Percentiles rank a stretch among this genome's conserved stretches.
Evolutionary conservation across 2,888 invertebrate genomes (phyloP).

Genomic region (Euzophera pinguis): DNA sequence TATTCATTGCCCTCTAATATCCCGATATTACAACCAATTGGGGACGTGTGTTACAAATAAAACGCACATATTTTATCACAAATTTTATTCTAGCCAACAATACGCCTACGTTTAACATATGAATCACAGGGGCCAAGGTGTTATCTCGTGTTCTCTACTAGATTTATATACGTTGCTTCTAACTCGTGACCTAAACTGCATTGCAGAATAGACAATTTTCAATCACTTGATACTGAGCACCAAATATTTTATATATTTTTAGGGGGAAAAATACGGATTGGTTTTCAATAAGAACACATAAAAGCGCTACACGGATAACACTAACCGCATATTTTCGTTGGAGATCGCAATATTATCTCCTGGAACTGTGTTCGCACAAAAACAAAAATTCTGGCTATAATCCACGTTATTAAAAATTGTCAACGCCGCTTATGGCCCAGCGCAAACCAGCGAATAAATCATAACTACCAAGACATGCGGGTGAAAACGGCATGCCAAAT

Average conservation of each 20-base stretch:
- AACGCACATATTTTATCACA: conserved; percentile 43
- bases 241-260: background rate
- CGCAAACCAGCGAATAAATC: no score
- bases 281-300: no score
- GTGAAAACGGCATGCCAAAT: no score
- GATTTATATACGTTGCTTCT: conserved; percentile 40
- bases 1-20: no score
- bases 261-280: no score
- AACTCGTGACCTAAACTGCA: conserved; percentile 41
- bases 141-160: conserved; percentile 60
- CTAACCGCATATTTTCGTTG: no score
- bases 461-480: no score
- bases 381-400: background rate
- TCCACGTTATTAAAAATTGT: conserved; percentile 15
- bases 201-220: conserved; percentile 12
- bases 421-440: conserved; percentile 21
- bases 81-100: conserved; percentile 70
- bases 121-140: conserved; percentile 75
- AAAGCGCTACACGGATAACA: no score
- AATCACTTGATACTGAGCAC: conserved; percentile 14
- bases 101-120: conserved; percentile 67
- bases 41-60: conserved; percentile 23
- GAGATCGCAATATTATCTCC: no score
- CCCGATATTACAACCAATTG: no score
- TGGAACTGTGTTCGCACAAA: no score